phyloP scores from a whole-genome alignment of 2,113 vertebrate genomes.

The Sceloporus undulatus region DNA sequence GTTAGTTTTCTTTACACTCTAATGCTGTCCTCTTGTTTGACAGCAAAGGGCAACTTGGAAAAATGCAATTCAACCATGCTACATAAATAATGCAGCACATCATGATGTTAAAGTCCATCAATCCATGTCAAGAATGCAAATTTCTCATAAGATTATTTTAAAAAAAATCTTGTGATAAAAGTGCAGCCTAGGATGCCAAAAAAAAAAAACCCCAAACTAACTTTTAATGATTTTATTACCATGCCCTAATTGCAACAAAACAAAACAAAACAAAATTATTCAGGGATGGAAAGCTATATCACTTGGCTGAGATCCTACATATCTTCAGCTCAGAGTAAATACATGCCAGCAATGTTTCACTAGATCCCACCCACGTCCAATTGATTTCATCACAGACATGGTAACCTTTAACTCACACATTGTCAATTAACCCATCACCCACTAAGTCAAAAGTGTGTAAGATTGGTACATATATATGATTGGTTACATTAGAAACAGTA shows the following conservation, averaged over 20 bases:
- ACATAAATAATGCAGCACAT: constrained; percentile 21
- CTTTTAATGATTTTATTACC: background rate
- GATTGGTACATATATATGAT: no score
- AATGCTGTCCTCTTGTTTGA: background rate
- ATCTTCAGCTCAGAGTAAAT: no score
- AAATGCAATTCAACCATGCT: constrained; percentile 9
- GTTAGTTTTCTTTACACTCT: background rate
- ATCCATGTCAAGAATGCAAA: constrained; percentile 19
- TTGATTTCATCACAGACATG: no score
- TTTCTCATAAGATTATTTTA: constrained; percentile 12
- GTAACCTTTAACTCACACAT: no score
- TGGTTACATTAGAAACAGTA: no score
- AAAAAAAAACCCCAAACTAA: background rate
- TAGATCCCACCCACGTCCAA: no score
- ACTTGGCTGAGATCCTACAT: no score
- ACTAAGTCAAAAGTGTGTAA: no score
- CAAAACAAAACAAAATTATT: background rate
- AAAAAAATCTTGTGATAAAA: constrained; percentile 5
- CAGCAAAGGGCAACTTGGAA: background rate
- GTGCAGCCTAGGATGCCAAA: background rate
- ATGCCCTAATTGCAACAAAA: background rate
- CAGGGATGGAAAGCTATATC: background rate
- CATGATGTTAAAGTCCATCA: constrained; percentile 10
- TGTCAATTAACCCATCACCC: no score
- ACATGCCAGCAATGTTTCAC: no score